Percentiles rank a stretch among this genome's conserved stretches.
These are phyloP conservation scores for Isurus oxyrinchus DNA, from an alignment of 2,113 vertebrate genomes.

Conservation along the genomic window DNA sequence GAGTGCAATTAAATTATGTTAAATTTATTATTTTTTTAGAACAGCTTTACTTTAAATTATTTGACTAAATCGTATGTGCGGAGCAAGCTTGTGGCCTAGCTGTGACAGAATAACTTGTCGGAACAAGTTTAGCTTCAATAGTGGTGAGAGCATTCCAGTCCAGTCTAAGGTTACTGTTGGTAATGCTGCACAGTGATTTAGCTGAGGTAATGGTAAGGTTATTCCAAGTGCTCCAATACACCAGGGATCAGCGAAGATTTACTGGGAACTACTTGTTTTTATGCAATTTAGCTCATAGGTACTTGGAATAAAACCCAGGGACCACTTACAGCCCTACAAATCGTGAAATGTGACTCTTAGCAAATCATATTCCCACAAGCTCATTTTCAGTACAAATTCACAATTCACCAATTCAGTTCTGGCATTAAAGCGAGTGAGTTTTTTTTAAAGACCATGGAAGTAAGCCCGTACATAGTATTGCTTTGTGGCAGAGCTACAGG, in stretches of 20 bases:
- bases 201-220: not conserved
- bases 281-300: not conserved
- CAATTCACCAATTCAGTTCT: not conserved
- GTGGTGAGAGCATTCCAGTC: not conserved
- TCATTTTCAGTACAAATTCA: not conserved
- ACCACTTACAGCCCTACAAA: not conserved
- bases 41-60: not conserved
- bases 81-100: not conserved
- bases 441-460: not conserved
- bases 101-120: not conserved
- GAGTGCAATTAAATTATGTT: not conserved
- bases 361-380: conserved; percentile 1
- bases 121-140: conserved; percentile 10
- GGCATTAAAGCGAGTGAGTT: not conserved
- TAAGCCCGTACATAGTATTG: not conserved
- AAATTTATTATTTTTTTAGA: not conserved
- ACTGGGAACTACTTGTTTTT: conserved; percentile 9
- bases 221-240: not conserved
- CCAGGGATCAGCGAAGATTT: not conserved
- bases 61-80: not conserved
- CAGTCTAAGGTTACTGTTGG: not conserved
- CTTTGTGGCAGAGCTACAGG: not conserved
- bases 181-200: not conserved
- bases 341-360: not conserved
- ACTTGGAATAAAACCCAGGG: not conserved